Evolutionary conservation across 2,113 vertebrate genomes (phyloP), one percentile per base, ranked within the genome.

Genomic region (Epinephelus cyanopodus): DNA sequence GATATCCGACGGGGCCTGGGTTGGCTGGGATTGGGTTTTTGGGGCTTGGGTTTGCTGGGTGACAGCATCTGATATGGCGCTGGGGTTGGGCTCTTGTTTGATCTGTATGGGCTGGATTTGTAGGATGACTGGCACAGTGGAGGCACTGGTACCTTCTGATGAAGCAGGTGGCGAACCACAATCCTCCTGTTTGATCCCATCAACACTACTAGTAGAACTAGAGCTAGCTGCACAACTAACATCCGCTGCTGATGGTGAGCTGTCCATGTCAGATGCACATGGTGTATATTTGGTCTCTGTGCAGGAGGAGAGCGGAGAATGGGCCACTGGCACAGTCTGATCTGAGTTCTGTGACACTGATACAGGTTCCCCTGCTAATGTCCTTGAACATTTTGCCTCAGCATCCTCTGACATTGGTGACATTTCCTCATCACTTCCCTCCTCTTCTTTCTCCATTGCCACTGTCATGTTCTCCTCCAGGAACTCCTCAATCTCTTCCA

Each of bases 401-500:
- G 68, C 27, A 21, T 90, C 79, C 65, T 92, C 80, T 3, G 74
- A 76, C 5, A 58, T 78, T 12, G 85, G 88, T 5, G 89, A 93
- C 85, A 92, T 89, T 1, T 47, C 88, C 27, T 89, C 91, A 10
- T 93, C 89, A 1, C 85, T 89, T 6, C 75, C 89, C 21, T 94
- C 91, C 71, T 92, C 91, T 48, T 95, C 95, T 83, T 96, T 95
- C 84, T 95, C 96, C 81, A 95, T 89, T n/a, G 94, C 96, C 11
- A 94, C 84, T 72, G 96, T 94, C 98, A 99, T 99, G 88, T 99
- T 99, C 89, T 99, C 98, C 90, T 99, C 97, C 57, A 99, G 91
- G 93, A 99, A 99, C 90, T 99, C 98, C 93, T 99, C 97, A 1
- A 99, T 99, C 94, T 99, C 98, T 87, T 99, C 98, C 88, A 99